Evolutionary conservation across 2,797 vertebrate genomes (phyloP).

Genomic region (Sebastes glaucus): DNA sequence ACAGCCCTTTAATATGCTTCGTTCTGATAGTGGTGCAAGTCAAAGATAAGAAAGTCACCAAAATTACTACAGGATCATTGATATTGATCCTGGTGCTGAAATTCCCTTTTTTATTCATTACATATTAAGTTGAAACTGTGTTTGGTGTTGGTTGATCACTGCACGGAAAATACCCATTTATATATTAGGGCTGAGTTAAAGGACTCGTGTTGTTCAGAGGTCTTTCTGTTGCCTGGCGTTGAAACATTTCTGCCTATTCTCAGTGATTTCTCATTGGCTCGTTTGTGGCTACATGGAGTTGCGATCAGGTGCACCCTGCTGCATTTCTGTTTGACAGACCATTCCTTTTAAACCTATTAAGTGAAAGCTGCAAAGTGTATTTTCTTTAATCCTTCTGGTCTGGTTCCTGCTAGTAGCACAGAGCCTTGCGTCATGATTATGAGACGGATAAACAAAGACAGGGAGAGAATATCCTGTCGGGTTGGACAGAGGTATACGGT

Average conservation of each 20-base stretch:
- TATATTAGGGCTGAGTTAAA: neutral
- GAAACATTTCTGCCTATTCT: neutral
- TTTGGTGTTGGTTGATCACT: neutral
- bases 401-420: constrained; percentile 7
- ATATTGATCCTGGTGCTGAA: neutral
- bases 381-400: constrained; percentile 14
- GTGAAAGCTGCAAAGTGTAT: constrained; percentile 11
- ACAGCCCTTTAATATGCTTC: too few species aligned
- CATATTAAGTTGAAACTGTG: neutral
- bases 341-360: neutral
- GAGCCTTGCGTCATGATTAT: constrained; percentile 22
- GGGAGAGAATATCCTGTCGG: neutral
- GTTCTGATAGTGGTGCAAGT: neutral
- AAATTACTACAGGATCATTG: neutral
- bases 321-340: neutral
- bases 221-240: neutral
- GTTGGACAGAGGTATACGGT: constrained; percentile 21
- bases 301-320: neutral
- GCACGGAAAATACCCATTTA: neutral
- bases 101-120: neutral
- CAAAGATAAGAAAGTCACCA: neutral
- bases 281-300: neutral
- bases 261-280: neutral
- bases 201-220: neutral
- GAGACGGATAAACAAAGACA: constrained; percentile 15